Evolutionary conservation across 2,888 invertebrate species (phyloP).

Genomic region (Parelbella ahira): DNA sequence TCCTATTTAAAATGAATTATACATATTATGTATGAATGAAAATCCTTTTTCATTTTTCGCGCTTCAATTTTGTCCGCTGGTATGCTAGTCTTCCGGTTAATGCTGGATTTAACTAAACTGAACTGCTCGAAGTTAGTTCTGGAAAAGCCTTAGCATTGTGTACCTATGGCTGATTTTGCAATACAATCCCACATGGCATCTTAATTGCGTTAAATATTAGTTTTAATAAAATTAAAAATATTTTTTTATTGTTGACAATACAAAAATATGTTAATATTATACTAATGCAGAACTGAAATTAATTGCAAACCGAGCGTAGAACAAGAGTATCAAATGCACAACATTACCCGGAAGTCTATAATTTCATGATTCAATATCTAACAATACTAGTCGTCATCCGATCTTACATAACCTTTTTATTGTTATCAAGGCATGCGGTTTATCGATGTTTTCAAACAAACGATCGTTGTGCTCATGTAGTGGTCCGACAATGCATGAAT

Average conservation of each 20-base stretch:
- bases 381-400: slow-evolving; percentile 8
- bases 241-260: too few species aligned
- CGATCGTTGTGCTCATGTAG: slow-evolving; percentile 18
- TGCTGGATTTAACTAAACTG: too few species aligned
- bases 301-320: too few species aligned
- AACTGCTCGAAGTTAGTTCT: too few species aligned
- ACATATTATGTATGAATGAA: slow-evolving; percentile 15
- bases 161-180: too few species aligned
- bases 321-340: too few species aligned
- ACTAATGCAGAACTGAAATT: too few species aligned
- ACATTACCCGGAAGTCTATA: slow-evolving; percentile 18
- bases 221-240: too few species aligned
- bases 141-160: too few species aligned
- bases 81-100: slow-evolving; percentile 13
- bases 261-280: too few species aligned
- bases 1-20: slow-evolving; percentile 36
- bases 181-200: too few species aligned
- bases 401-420: slow-evolving; percentile 9
- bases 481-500: slow-evolving; percentile 21
- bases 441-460: slow-evolving; percentile 20
- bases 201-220: too few species aligned
- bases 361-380: background rate
- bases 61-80: slow-evolving; percentile 6
- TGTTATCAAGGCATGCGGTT: slow-evolving; percentile 20
- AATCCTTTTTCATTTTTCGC: slow-evolving; percentile 18